Evolutionary conservation across 2,888 invertebrate species (phyloP), one percentile per base, ranked within the genome.

Genomic region (Habroteleia sp.): DNA sequence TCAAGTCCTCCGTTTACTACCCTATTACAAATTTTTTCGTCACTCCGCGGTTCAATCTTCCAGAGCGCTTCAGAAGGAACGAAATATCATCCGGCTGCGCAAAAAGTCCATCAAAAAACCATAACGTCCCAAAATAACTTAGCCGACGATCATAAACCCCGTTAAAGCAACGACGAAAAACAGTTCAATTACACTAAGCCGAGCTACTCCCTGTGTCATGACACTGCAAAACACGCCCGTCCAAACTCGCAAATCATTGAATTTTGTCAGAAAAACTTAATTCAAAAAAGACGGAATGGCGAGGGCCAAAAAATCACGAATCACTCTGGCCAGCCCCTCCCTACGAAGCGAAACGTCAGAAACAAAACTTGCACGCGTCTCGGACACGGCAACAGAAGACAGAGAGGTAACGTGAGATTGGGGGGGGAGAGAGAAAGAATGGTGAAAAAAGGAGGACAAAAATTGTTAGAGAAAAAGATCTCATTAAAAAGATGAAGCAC

Each of bases 171-270:
- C 11, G 2, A 39, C 39, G 71, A 71, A 62, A 62, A 71, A 71
- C 62, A 71, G 71, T 71, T 71, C 71, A 62, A 71, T 71, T 71
- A 71, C 71, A 46, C 10, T 39, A 7, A 5, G 25, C 62, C 14
- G 29, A 31, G 52, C 25, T 17, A 13, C 35, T 20, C 35, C 20
- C 11, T 27, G 39, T 20, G 23, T 33, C 50, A 50, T 72, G 56
- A 72, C 72, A 35, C 7, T 35, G 63, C 63, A 42, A 35, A 72
- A 39, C 13, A 5, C 41, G 20, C n/a, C 16, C 23, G 13, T 6
- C 33, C 10, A 27, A 63, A 63, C 48, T 48, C 50, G 72, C 72
- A 58, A 72, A 72, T 72, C 72, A 72, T 63, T 8, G 62, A 50
- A 63, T 72, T 63, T 72, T 16, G 63, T 37, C 17, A 39, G 50